Conservation (phyloP, 2,797 vertebrate species). For the Gallinago stenura region DNA sequence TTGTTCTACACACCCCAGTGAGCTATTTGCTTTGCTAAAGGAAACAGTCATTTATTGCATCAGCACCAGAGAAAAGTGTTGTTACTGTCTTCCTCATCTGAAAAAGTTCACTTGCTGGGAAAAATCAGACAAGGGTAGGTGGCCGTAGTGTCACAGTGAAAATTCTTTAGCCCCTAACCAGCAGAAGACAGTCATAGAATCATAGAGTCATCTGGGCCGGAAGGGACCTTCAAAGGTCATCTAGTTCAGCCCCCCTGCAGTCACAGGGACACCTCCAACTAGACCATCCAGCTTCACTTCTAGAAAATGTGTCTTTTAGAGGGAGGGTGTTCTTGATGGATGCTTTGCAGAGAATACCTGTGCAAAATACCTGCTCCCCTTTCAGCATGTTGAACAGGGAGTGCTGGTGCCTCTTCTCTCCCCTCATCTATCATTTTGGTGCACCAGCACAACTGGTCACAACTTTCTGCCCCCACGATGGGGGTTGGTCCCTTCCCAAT, state of each 20-base stretch:
- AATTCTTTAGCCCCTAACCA: background rate
- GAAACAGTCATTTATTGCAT: background rate
- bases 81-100: background rate
- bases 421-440: background rate
- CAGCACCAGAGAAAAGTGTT: background rate
- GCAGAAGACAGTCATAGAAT: background rate
- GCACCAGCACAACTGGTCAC: background rate
- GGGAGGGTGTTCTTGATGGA: background rate
- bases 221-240: too few species aligned
- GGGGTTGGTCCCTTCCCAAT: background rate
- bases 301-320: background rate
- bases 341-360: background rate
- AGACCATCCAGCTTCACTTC: background rate
- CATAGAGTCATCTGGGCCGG: too few species aligned
- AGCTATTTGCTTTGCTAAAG: conserved; percentile 32
- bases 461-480: fast-evolving
- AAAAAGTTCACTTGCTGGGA: background rate
- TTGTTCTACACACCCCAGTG: background rate
- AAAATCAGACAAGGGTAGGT: background rate
- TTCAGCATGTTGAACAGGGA: fast-evolving
- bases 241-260: too few species aligned
- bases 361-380: background rate
- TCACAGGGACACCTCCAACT: too few species aligned
- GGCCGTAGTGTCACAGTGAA: background rate
- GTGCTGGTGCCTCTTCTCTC: background rate